Conservation (phyloP, 2,888 invertebrate species). For the Sarcophaga carnaria region DNA sequence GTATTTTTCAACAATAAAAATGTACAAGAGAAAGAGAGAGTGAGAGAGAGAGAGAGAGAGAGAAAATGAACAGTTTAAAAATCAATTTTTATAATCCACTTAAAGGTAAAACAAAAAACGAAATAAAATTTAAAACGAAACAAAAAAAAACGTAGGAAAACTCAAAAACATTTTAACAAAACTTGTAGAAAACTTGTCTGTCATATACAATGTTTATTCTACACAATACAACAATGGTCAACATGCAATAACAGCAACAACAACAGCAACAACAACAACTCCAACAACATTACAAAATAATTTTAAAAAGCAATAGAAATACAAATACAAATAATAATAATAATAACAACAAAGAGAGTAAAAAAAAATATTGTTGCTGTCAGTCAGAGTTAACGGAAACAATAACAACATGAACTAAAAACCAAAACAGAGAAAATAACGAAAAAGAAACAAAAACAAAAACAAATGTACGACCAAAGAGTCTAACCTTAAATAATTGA, state of each 20-base stretch:
- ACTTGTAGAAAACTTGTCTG: conserved; percentile 38
- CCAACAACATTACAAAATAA: conserved; percentile 30
- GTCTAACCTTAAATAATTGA: conserved; percentile 67
- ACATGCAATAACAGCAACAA: conserved; percentile 32
- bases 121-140: conserved; percentile 31
- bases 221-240: conserved; percentile 36
- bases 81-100: conserved; percentile 81
- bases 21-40: background rate
- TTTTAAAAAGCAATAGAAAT: conserved; percentile 45
- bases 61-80: conserved; percentile 69
- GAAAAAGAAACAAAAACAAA: conserved; percentile 60
- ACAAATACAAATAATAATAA: conserved; percentile 21
- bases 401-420: conserved; percentile 52
- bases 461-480: conserved; percentile 39
- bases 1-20: background rate
- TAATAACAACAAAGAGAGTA: background rate
- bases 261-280: background rate
- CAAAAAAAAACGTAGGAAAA: conserved; percentile 27
- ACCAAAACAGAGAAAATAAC: conserved; percentile 37
- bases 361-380: conserved; percentile 44
- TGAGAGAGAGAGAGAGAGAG: conserved; percentile 16
- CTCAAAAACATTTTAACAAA: conserved; percentile 35
- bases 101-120: conserved; percentile 69
- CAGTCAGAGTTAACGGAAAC: conserved; percentile 30
- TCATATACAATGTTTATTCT: conserved; percentile 44